Percentiles rank a stretch among this genome's conserved stretches.
phyloP scores from a whole-genome alignment of 2,797 vertebrate genomes.

The Glossophaga mutica region DNA sequence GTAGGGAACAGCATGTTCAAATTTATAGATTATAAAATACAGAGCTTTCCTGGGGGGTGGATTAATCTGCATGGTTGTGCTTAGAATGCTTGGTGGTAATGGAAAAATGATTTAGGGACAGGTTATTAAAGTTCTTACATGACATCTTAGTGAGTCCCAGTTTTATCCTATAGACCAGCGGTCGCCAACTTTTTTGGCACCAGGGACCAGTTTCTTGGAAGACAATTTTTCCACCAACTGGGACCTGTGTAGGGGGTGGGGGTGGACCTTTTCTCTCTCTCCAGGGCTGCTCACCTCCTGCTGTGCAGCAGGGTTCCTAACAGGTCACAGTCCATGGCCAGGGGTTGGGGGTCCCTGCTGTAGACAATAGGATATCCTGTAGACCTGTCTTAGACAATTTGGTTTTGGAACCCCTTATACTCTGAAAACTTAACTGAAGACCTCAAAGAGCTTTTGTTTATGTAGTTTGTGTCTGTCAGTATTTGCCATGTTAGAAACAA shows the following conservation, averaged over 20 bases:
- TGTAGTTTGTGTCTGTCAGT: background rate
- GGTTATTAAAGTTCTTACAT: background rate
- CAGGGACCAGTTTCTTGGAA: too few relatives aligned
- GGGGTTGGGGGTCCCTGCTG: background rate
- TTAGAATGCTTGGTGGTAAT: background rate
- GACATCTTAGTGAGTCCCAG: background rate
- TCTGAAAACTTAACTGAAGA: background rate
- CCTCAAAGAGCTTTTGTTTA: background rate
- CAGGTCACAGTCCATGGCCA: too few relatives aligned
- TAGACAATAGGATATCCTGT: background rate
- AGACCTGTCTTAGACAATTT: background rate
- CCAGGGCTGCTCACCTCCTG: too few relatives aligned
- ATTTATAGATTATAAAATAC: background rate
- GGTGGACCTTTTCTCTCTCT: too few relatives aligned
- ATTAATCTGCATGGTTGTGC: background rate
- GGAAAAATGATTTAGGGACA: background rate
- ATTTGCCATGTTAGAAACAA: background rate
- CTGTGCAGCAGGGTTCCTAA: too few relatives aligned
- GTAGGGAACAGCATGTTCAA: background rate
- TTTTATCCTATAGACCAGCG: background rate
- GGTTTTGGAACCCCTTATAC: background rate
- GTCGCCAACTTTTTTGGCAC: too few relatives aligned
- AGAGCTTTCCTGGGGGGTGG: background rate
- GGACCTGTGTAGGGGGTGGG: too few relatives aligned
- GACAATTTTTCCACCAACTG: too few relatives aligned